Conservation (phyloP, 2,113 vertebrate species). For the Hemibagrus wyckioides region DNA sequence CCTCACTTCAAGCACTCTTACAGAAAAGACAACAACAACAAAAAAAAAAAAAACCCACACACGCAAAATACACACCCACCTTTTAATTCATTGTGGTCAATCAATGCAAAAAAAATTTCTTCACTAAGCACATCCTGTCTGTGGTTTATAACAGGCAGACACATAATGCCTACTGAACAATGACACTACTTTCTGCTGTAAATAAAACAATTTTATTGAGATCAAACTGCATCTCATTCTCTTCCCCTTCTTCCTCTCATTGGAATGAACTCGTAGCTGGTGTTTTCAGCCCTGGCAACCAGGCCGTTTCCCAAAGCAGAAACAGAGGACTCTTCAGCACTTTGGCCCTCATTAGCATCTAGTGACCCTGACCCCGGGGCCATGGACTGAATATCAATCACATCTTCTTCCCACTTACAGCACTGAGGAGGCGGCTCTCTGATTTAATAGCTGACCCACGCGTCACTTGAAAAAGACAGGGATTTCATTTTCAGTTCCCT, state of each 20-base stretch:
- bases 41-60: background rate
- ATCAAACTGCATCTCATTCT: slow-evolving; percentile 25
- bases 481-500: background rate
- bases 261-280: slow-evolving; percentile 64
- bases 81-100: background rate
- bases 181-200: slow-evolving; percentile 67
- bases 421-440: slow-evolving; percentile 13
- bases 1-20: background rate
- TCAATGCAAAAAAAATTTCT: slow-evolving; percentile 17
- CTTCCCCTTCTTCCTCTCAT: slow-evolving; percentile 50
- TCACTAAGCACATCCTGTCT: slow-evolving; percentile 32
- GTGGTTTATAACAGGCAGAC: slow-evolving; percentile 2
- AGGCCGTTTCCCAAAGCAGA: slow-evolving; percentile 66
- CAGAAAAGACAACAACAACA: background rate
- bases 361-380: slow-evolving; percentile 60
- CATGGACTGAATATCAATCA: slow-evolving; percentile 66
- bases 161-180: slow-evolving; percentile 58
- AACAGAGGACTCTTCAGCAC: slow-evolving; percentile 75
- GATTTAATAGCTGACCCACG: background rate
- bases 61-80: background rate
- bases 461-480: background rate
- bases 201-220: slow-evolving; percentile 67
- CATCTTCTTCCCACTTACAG: slow-evolving; percentile 40
- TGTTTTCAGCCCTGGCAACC: slow-evolving; percentile 75
- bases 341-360: slow-evolving; percentile 69